Base-by-base conservation (phyloP, 1,140 invertebrate genomes). In the Sitophilus oryzae region DNA sequence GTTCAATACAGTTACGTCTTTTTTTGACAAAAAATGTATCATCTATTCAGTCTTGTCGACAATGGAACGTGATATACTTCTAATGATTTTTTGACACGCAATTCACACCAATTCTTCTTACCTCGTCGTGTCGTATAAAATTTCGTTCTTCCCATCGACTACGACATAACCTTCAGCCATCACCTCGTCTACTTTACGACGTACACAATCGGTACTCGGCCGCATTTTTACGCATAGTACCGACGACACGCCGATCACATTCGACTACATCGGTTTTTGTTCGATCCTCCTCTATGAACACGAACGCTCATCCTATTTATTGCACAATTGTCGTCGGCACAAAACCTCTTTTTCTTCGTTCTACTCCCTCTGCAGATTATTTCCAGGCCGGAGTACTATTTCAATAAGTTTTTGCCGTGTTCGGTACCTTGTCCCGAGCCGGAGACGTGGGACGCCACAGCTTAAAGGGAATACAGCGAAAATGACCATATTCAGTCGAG, bases 221-320 rank as follows among this genome's bases (percentile, higher is more conserved):
- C 38, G 4, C 23, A 49, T 56, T 56, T 55, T 56, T 56, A 34
- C 45, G 36, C 45, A 22, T 42, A 15, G 18, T 36, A 11, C 14
- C 53, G 38, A 42, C 36, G 49, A 50, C 53, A 49, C 38, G 53
- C 34, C 35, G 38, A 11, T 43, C 21, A 56, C 46, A 42, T 56
- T 30, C 25, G 25, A 36, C 34, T 37, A 54, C 53, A 49, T 56
- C 41, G 19, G 53, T 56, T 56, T 49, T 56, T 56, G 53, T 50
- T 56, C 53, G 46, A 56, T 48, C 49, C 49, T 54, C 52, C 43
- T 46, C 52, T 47, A 54, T 56, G 38, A 56, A 56, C 53, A 56
- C 30, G 53, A 56, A 34, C 45, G 45, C 41, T 50, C 53, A 50
- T 56, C 45, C 53, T 49, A 56, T 48, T 56, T 56, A 43, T 56